Evolutionary conservation across 2,797 vertebrate species (phyloP), one percentile per base, ranked within the genome.

Genomic region (Thamnophis elegans): DNA sequence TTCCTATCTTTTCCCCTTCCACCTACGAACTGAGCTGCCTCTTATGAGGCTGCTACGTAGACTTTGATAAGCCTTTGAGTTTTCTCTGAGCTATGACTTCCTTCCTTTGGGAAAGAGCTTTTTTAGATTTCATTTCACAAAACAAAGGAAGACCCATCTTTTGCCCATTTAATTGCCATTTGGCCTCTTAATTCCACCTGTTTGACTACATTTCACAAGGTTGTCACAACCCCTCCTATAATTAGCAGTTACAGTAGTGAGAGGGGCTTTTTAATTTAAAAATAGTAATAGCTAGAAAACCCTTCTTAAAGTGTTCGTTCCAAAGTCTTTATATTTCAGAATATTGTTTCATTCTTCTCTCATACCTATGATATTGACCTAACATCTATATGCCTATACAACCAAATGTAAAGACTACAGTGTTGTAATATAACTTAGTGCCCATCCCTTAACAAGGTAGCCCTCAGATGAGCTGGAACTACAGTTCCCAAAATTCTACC

Each of bases 61-160:
- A 65, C 28, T 65, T 65, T 5, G 12, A 36, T 89, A 86, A 58
- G 36, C 54, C 54, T 91, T 42, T 51, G 59, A 91, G 89, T 59
- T 89, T 10, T 78, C 73, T 86, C 20, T 89, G 58, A 91, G 68
- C 73, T 89, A 22, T 87, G 54, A 54, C 54, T 89, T 89, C 10
- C 90, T 93, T 87, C 54, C 88, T 93, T 68, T 47, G 78, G 60
- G 90, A 91, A 87, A 82, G 78, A 51, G 78, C 60, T 87, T 89
- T 87, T 36, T 90, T 59, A 78, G 82, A 59, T 73, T 59, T 54
- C 53, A n/a, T 90, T 90, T 90, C 88, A 89, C 62, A 89, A 55
- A 88, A 62, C 85, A 65, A 47, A 85, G 65, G 90, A 92, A 92
- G 90, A 90, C 91, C 58, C 58, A n/a, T 18, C 18, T 90, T 91